Evolutionary conservation across 2,113 vertebrate genomes (phyloP).

Genomic region (Eretmochelys imbricata): DNA sequence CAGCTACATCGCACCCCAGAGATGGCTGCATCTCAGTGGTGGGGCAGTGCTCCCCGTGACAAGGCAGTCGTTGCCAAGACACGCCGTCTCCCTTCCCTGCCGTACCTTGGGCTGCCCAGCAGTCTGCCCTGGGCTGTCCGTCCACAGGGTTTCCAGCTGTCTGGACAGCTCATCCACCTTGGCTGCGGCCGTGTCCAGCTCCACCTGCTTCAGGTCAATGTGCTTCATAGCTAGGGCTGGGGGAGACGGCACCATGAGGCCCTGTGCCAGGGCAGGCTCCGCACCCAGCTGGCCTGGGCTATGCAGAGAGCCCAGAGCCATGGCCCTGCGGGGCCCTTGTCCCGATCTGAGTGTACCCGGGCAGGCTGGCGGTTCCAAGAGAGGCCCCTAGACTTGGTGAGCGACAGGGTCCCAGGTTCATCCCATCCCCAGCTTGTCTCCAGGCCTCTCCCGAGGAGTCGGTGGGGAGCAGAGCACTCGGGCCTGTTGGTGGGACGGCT

Average conservation of each 20-base stretch:
- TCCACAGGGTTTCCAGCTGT: slow-evolving; percentile 88
- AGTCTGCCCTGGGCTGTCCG: slow-evolving; percentile 9
- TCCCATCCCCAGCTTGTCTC: background rate
- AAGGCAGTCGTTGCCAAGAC: background rate
- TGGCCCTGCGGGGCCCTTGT: background rate
- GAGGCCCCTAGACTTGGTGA: background rate
- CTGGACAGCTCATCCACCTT: slow-evolving; percentile 91
- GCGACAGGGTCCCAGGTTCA: background rate
- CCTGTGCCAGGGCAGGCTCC: background rate
- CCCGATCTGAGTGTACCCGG: background rate
- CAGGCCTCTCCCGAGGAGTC: background rate
- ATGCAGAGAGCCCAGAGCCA: background rate
- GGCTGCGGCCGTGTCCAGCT: slow-evolving; percentile 88
- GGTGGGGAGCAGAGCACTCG: background rate
- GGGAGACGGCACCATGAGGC: background rate
- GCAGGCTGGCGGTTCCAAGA: background rate
- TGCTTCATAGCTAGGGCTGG: slow-evolving; percentile 91
- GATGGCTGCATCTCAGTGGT: background rate
- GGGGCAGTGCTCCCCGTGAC: background rate
- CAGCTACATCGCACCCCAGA: background rate
- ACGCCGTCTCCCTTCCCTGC: no score
- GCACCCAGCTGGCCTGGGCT: background rate
- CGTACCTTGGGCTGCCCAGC: slow-evolving; percentile 21
- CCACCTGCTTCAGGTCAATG: slow-evolving; percentile 91
- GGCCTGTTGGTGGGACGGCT: background rate